Conservation (phyloP, 2,888 invertebrate genomes). For the Creontiades dilutus region DNA sequence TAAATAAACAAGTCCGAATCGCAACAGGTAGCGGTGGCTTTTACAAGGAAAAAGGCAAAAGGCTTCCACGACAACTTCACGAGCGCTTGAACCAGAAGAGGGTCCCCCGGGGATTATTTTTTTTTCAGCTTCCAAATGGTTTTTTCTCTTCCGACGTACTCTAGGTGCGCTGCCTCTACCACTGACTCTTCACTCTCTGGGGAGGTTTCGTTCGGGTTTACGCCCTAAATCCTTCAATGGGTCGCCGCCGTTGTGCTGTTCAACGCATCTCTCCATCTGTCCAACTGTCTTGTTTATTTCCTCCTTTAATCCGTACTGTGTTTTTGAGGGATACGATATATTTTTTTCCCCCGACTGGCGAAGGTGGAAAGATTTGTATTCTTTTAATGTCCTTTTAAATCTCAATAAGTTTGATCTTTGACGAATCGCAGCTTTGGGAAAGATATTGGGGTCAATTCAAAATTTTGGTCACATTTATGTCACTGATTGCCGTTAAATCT, state of each 20-base stretch:
- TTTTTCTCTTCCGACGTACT: background rate
- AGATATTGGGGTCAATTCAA: too few relatives aligned
- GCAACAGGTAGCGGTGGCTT: background rate
- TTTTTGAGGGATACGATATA: background rate
- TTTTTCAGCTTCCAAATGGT: background rate
- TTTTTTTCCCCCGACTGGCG: too few relatives aligned
- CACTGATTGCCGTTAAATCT: too few relatives aligned
- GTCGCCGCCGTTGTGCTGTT: conserved; percentile 6
- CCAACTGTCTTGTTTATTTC: conserved; percentile 16
- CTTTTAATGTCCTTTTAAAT: too few relatives aligned
- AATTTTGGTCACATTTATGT: too few relatives aligned
- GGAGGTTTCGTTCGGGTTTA: background rate
- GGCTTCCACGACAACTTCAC: background rate
- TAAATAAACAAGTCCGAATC: conserved; percentile 29
- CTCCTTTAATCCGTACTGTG: background rate
- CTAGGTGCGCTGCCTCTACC: background rate
- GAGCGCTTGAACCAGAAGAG: conserved; percentile 5
- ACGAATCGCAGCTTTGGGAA: too few relatives aligned
- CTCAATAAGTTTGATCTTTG: too few relatives aligned
- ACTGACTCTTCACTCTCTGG: background rate
- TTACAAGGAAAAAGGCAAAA: background rate
- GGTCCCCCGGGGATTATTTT: background rate
- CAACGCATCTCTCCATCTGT: background rate
- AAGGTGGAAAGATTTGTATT: too few relatives aligned
- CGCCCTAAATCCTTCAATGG: conserved; percentile 2